Evolutionary conservation across 2,888 invertebrate species (phyloP), one percentile per base, ranked within the genome.

Genomic region (Minunthozetes semirufus): DNA sequence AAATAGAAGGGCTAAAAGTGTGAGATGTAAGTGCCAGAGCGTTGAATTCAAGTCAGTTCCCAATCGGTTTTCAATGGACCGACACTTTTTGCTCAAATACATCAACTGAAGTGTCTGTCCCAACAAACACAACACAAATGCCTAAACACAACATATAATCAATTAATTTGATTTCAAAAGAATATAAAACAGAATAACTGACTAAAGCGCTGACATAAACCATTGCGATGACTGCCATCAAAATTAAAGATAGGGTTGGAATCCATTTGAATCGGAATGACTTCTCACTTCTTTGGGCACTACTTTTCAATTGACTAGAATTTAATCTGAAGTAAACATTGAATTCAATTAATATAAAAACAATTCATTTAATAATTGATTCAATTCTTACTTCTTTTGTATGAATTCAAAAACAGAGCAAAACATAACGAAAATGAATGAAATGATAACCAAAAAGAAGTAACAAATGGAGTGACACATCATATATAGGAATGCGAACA

Each of bases 81-180:
- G 70, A 42, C 70, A 70, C 48, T 46, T 70, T 46, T 46, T 70
- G 48, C 70, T 46, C 19, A 70, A 70, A 13, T 27, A 48, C 9
- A 70, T 70, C 25, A 48, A 48, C 48, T 70, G 25, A 25, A 42
- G 13, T 42, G 42, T 42, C 9, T 42, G 42, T 42, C 42, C 42
- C 5, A n/a, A 22, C 19, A 53, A n/a, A 53, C 42, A 42, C 13
- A 42, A 42, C 42, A 42, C 11, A 42, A 42, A 42, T 42, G 42
- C 5, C 42, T 42, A 42, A 1, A 42, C 5, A 42, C 13, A 42
- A 13, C 5, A 42, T 42, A 11, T 42, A 42, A 53, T 27, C 27
- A 61, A 33, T 38, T 22, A 42, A 19, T 22, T 66, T 19, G 19
- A 13, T 19, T 8, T 56, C 33, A 33, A 33, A 33, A 33, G 17